phyloP scores from a whole-genome alignment of 2,797 vertebrate genomes.

The Sebastolobus alascanus region DNA sequence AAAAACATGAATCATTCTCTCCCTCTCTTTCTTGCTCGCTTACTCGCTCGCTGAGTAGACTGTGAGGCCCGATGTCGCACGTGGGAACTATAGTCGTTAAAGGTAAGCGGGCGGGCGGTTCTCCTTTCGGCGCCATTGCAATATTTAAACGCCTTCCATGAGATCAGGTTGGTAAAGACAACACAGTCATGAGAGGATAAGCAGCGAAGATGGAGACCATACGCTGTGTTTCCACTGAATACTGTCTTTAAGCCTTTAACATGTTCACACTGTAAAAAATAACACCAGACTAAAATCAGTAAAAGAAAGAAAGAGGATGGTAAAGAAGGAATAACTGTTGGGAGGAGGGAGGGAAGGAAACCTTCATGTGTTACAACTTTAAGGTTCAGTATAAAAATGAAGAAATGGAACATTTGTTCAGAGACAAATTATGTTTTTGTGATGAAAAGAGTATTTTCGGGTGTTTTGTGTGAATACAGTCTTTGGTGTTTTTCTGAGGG shows the following conservation, averaged over 20 bases:
- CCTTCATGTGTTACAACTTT: conserved; percentile 25
- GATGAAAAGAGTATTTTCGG: conserved; percentile 45
- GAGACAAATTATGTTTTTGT: conserved; percentile 35
- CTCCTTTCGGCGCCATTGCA: too few relatives aligned
- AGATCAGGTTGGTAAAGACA: neutral
- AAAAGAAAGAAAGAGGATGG: neutral
- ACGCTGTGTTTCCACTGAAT: neutral
- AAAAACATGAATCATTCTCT: too few relatives aligned
- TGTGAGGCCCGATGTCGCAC: too few relatives aligned
- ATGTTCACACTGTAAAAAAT: neutral
- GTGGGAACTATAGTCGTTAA: too few relatives aligned
- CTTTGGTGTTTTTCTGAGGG: conserved; percentile 39
- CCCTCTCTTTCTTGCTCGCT: too few relatives aligned
- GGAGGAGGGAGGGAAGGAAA: neutral
- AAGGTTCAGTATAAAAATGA: conserved; percentile 14
- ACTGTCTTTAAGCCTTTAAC: neutral
- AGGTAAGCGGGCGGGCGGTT: too few relatives aligned
- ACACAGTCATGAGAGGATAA: neutral
- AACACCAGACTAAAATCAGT: neutral
- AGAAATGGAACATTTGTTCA: conserved; percentile 31
- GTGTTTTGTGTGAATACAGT: conserved; percentile 53
- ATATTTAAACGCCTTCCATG: too few relatives aligned
- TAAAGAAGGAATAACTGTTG: neutral
- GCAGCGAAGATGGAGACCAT: neutral
- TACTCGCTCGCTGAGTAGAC: too few relatives aligned